These are phyloP conservation scores for Yasuhikotakia modesta DNA, from an alignment of 2,797 vertebrate species.

Conservation along the genomic window DNA sequence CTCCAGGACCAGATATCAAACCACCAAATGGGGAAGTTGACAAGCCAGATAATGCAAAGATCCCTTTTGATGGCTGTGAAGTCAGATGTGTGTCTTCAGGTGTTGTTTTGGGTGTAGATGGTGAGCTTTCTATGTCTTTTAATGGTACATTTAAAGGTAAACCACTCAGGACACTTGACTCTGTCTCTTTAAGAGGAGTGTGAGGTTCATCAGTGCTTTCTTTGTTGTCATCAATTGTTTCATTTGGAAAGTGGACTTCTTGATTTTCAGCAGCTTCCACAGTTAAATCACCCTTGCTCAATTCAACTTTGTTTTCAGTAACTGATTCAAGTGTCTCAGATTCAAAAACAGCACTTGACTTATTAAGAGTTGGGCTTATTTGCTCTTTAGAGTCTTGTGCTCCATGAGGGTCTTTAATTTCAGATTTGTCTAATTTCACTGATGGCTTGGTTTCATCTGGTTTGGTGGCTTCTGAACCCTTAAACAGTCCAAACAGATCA, in stretches of 20 bases:
- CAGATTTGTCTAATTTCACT: neutral
- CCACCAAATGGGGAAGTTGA: slow-evolving; percentile 74
- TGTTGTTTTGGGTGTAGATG: slow-evolving; percentile 10
- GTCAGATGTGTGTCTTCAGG: slow-evolving; percentile 28
- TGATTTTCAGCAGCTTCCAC: neutral
- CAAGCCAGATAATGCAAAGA: slow-evolving; percentile 79
- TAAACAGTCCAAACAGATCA: slow-evolving; percentile 89
- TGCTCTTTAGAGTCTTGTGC: slow-evolving; percentile 11
- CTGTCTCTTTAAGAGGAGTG: slow-evolving; percentile 40
- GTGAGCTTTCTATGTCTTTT: slow-evolving; percentile 45
- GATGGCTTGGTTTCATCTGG: slow-evolving; percentile 59
- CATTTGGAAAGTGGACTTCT: slow-evolving; percentile 36
- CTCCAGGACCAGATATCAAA: slow-evolving; percentile 78
- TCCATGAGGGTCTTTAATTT: slow-evolving; percentile 30
- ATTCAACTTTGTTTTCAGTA: slow-evolving; percentile 12
- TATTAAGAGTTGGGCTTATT: slow-evolving; percentile 1
- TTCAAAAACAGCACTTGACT: slow-evolving; percentile 14
- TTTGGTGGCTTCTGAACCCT: slow-evolving; percentile 73
- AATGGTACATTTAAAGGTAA: slow-evolving; percentile 26
- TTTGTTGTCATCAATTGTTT: slow-evolving; percentile 11
- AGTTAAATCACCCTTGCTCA: neutral
- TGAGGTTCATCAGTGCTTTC: slow-evolving; percentile 18
- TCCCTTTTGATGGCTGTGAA: slow-evolving; percentile 65
- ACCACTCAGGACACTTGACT: slow-evolving; percentile 35
- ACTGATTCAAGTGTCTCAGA: neutral